A percentile compares a stretch with the other conserved stretches of the same genome.
Evolutionary conservation across 2,888 invertebrate genomes (phyloP).

Genomic region (Chaitophorus viminalis): DNA sequence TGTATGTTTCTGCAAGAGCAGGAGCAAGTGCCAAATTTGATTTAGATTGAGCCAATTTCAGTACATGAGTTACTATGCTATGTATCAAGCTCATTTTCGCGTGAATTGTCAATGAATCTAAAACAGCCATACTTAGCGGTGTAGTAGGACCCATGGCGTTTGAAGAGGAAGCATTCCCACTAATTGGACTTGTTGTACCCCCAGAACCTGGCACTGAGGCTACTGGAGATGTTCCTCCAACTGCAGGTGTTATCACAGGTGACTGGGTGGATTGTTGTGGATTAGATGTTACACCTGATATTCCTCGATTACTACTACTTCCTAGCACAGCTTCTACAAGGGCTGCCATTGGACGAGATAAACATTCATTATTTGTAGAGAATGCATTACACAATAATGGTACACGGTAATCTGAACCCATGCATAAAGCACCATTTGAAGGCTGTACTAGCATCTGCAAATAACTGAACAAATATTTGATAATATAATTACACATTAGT

Average conservation of each 20-base stretch:
- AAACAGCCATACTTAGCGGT: conserved; percentile 89
- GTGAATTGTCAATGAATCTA: conserved; percentile 90
- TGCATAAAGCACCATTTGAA: conserved; percentile 74
- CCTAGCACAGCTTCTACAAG: conserved; percentile 87
- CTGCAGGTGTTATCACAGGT: conserved; percentile 68
- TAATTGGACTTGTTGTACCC: conserved; percentile 53
- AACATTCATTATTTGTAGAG: conserved; percentile 91
- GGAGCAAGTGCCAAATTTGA: conserved; percentile 86
- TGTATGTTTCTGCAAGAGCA: conserved; percentile 94
- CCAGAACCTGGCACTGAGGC: conserved; percentile 68
- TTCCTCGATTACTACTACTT: conserved; percentile 55
- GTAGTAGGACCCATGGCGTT: conserved; percentile 74
- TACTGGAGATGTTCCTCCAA: conserved; percentile 68
- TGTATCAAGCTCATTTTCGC: conserved; percentile 93
- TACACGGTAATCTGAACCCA: conserved; percentile 89
- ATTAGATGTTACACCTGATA: conserved; percentile 67
- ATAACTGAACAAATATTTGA: conserved; percentile 73
- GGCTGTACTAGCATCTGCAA: conserved; percentile 85
- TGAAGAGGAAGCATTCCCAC: conserved; percentile 44
- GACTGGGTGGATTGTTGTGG: conserved; percentile 69
- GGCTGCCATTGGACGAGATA: conserved; percentile 90
- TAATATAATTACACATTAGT: background rate
- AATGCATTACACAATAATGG: conserved; percentile 94
- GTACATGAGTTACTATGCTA: conserved; percentile 88
- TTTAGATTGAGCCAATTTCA: conserved; percentile 88